These are phyloP conservation scores for Amblyjoppa proteus DNA, from an alignment of 2,888 invertebrate species.

Conservation along the genomic window DNA sequence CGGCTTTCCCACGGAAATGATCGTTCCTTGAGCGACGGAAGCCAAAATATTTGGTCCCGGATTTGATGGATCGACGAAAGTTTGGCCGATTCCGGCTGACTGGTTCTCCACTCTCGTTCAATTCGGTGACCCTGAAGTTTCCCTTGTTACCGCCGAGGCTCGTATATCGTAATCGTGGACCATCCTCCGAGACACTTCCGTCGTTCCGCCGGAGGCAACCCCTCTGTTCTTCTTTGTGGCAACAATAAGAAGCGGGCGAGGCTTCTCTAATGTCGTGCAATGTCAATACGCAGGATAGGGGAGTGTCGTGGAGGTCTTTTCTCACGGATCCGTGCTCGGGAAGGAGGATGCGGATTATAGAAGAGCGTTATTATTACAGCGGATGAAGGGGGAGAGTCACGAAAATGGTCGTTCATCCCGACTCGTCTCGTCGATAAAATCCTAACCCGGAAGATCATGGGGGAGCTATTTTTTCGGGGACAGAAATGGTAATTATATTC, in stretches of 20 bases:
- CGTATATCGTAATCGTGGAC: constrained; percentile 41
- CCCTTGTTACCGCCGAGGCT: constrained; percentile 25
- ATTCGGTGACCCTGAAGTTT: constrained; percentile 48
- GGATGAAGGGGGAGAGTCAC: constrained; percentile 33
- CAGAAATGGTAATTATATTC: constrained; percentile 49
- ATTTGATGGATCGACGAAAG: constrained; percentile 55
- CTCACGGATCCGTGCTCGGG: constrained; percentile 50
- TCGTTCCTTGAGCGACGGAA: constrained; percentile 7
- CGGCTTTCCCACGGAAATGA: constrained; percentile 55
- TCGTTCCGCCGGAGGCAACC: constrained; percentile 17
- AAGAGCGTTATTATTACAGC: constrained; percentile 53
- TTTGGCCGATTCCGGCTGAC: constrained; percentile 27
- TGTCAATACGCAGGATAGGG: constrained; percentile 33
- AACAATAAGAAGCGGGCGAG: constrained; percentile 54
- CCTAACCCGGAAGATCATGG: constrained; percentile 55
- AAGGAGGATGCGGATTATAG: constrained; percentile 58
- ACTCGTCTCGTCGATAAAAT: constrained; percentile 48
- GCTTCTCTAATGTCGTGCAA: constrained; percentile 34
- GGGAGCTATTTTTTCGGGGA: constrained; percentile 21
- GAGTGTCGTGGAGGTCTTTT: constrained; percentile 47
- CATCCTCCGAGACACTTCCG: constrained; percentile 50
- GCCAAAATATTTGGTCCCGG: constrained; percentile 58
- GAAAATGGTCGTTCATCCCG: constrained; percentile 40
- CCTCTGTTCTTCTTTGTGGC: constrained; percentile 41
- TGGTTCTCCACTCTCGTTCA: constrained; percentile 33